phyloP scores from a whole-genome alignment of 2,888 invertebrate species.

The Camptogramma bilineatum region DNA sequence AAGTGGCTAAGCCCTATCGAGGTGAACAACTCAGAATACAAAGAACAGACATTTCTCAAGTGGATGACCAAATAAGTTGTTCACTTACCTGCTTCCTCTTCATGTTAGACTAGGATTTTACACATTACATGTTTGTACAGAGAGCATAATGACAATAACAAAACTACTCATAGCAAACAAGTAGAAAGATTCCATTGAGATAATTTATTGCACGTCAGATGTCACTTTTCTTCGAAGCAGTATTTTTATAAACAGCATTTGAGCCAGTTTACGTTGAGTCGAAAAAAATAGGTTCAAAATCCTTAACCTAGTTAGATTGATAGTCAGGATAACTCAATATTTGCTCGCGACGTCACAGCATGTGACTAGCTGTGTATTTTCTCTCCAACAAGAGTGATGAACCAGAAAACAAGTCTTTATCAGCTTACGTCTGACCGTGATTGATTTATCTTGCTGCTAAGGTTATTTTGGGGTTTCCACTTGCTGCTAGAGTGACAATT shows the following conservation, averaged over 20 bases:
- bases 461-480: constrained; percentile 55
- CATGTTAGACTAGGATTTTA: constrained; percentile 25
- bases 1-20: constrained; percentile 28
- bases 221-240: constrained; percentile 35
- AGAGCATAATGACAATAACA: constrained; percentile 22
- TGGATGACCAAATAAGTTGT: constrained; percentile 33
- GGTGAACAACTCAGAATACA: constrained; percentile 37
- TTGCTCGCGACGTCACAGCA: constrained; percentile 64
- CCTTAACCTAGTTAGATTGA: constrained; percentile 58
- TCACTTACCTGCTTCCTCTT: constrained; percentile 27
- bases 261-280: constrained; percentile 29
- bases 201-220: constrained; percentile 20
- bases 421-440: constrained; percentile 64
- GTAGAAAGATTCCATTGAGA: constrained; percentile 6
- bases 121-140: constrained; percentile 25
- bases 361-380: constrained; percentile 64
- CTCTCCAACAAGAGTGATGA: constrained; percentile 57
- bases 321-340: constrained; percentile 58
- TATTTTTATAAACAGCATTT: constrained; percentile 21
- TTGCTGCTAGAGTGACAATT: constrained; percentile 39
- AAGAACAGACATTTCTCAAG: constrained; percentile 32
- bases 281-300: constrained; percentile 43
- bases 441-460: constrained; percentile 75
- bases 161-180: constrained; percentile 28
- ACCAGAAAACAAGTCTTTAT: constrained; percentile 65